Conservation (phyloP, 37 sponge, comb jelly and placozoan species). For the Geodia barretti region DNA sequence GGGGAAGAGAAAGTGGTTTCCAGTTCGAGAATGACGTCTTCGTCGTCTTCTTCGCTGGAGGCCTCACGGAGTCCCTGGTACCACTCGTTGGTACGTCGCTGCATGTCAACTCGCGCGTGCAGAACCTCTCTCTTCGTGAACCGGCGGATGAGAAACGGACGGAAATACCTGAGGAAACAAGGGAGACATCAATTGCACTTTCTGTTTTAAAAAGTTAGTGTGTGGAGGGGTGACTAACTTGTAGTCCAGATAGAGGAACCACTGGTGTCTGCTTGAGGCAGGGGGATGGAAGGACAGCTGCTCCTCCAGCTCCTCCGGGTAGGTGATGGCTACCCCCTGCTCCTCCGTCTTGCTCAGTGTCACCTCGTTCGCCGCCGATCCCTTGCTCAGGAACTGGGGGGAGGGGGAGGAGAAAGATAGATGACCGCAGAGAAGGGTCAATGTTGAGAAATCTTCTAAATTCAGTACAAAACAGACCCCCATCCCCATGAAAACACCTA, state of each 20-base stretch:
- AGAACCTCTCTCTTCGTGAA: slow-evolving; percentile 72
- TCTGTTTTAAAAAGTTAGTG: not conserved
- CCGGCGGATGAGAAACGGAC: slow-evolving; percentile 59
- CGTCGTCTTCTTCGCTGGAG: slow-evolving; percentile 45
- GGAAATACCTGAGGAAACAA: slow-evolving; percentile 48
- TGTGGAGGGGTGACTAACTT: slow-evolving; percentile 14
- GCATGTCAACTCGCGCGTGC: slow-evolving; percentile 76
- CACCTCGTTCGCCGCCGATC: slow-evolving; percentile 34
- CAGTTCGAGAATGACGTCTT: slow-evolving; percentile 11
- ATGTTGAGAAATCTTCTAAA: too few species aligned
- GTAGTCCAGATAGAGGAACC: slow-evolving; percentile 62
- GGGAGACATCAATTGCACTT: not conserved
- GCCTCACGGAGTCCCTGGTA: slow-evolving; percentile 61
- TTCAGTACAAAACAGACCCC: too few species aligned
- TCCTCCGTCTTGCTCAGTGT: slow-evolving; percentile 89
- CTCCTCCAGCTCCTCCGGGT: not conserved
- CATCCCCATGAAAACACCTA: too few species aligned
- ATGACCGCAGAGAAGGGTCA: too few species aligned
- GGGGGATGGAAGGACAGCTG: not conserved
- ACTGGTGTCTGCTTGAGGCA: slow-evolving; percentile 26
- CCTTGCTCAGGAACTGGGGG: slow-evolving; percentile 58
- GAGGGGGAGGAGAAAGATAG: too few species aligned
- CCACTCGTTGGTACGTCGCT: slow-evolving; percentile 75
- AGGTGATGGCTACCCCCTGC: slow-evolving; percentile 30
- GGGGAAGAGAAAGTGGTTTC: not conserved